Evolutionary conservation across 64 coral and sea anemone genomes (phyloP).

Genomic region (Catalaphyllia jardinei): DNA sequence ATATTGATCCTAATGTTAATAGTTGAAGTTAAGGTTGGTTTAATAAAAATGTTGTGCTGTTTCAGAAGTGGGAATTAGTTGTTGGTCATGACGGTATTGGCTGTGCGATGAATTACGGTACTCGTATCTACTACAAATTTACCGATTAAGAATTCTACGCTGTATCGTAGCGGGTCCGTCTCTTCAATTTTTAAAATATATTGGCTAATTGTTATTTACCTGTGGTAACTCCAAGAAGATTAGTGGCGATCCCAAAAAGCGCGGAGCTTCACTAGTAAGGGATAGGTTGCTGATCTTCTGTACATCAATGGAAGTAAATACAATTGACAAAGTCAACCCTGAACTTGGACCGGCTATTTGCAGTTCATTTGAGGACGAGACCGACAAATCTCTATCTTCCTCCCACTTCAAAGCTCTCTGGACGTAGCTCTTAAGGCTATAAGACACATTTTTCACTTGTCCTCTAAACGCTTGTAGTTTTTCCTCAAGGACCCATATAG

Average conservation of each 20-base stretch:
- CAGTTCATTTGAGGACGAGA: neutral
- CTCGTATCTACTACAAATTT: too few relatives aligned
- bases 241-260: neutral
- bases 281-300: neutral
- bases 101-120: too few relatives aligned
- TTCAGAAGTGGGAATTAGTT: too few relatives aligned
- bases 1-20: too few relatives aligned
- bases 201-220: neutral
- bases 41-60: too few relatives aligned
- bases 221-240: constrained; percentile 1
- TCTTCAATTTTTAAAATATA: too few relatives aligned
- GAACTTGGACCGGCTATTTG: neutral
- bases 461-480: neutral
- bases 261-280: neutral
- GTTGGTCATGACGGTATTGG: too few relatives aligned
- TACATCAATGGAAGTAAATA: neutral
- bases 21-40: too few relatives aligned
- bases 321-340: neutral
- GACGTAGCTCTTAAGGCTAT: neutral
- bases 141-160: too few relatives aligned
- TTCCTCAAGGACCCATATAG: neutral
- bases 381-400: neutral
- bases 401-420: constrained; percentile 1
- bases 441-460: neutral
- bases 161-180: too few relatives aligned